phyloP scores from a whole-genome alignment of 2,113 vertebrate genomes.

The Mixornis gularis region DNA sequence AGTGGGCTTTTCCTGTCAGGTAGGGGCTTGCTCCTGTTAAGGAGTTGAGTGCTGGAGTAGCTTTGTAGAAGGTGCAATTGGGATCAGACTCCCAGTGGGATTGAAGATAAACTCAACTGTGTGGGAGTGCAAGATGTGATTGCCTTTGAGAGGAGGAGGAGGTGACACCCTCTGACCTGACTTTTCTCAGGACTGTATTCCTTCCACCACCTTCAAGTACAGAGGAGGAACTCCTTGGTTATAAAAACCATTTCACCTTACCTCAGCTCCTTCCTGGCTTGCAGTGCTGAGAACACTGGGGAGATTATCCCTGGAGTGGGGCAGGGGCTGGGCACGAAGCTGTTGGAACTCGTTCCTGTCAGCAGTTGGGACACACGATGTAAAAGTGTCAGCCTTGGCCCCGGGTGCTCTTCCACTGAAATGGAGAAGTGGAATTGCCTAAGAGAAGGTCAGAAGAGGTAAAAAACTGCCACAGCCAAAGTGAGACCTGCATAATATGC shows the following conservation, averaged over 20 bases:
- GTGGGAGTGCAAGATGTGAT: background rate
- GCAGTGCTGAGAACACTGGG: background rate
- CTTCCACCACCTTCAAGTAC: background rate
- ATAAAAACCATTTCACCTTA: background rate
- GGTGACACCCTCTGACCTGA: background rate
- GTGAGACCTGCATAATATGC: background rate
- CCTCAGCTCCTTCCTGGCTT: background rate
- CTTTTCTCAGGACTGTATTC: background rate
- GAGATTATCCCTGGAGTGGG: background rate
- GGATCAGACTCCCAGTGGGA: background rate
- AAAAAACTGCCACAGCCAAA: fast-evolving
- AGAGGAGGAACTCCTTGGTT: background rate
- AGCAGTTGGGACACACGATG: background rate
- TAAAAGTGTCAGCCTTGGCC: background rate
- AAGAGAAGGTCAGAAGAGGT: background rate
- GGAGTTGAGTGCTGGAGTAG: background rate
- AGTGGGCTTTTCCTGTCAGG: background rate
- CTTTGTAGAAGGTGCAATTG: background rate
- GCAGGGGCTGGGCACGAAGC: background rate
- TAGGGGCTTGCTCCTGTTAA: background rate
- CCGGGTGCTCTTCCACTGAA: background rate
- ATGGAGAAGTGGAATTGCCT: background rate
- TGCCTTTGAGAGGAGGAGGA: background rate
- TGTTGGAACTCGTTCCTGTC: background rate
- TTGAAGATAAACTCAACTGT: background rate